A percentile compares a stretch with the other conserved stretches of the same genome.
phyloP scores from a whole-genome alignment of 2,113 vertebrate species.

The Sorex fumeus region DNA sequence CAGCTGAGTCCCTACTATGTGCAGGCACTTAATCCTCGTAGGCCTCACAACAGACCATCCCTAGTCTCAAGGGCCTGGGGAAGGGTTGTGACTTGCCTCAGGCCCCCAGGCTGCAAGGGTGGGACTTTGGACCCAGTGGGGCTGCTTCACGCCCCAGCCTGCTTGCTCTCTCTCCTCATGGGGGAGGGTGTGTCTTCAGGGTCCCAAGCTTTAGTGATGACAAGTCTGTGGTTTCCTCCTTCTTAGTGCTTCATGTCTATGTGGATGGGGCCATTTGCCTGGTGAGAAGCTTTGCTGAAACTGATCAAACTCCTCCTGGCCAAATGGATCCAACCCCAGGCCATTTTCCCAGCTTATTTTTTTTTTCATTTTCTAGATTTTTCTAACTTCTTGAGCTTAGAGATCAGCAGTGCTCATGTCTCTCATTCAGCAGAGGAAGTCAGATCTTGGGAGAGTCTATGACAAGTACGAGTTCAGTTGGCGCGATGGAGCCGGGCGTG shows the following conservation, averaged over 20 bases:
- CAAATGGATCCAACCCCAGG: not conserved
- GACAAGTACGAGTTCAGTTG: too few relatives aligned
- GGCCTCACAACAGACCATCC: not conserved
- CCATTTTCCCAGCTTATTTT: too few relatives aligned
- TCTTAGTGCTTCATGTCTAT: not conserved
- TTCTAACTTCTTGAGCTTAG: not conserved
- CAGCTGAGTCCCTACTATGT: not conserved
- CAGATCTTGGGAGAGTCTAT: not conserved
- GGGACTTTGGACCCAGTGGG: not conserved
- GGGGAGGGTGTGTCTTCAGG: not conserved
- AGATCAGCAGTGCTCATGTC: not conserved
- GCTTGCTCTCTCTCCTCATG: not conserved
- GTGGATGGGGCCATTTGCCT: not conserved
- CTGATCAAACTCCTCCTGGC: not conserved
- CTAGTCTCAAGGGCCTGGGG: not conserved
- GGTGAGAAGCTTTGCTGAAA: not conserved
- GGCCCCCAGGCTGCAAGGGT: not conserved
- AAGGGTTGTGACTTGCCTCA: rapidly evolving
- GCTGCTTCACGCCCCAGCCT: too few relatives aligned
- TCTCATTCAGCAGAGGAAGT: not conserved
- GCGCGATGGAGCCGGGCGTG: not conserved
- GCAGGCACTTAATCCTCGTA: not conserved
- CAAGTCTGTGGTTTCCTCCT: not conserved
- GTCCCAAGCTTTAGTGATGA: not conserved
- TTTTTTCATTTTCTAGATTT: not conserved